phyloP scores from a whole-genome alignment of 2,888 invertebrate genomes.

The Oligia strigilis region DNA sequence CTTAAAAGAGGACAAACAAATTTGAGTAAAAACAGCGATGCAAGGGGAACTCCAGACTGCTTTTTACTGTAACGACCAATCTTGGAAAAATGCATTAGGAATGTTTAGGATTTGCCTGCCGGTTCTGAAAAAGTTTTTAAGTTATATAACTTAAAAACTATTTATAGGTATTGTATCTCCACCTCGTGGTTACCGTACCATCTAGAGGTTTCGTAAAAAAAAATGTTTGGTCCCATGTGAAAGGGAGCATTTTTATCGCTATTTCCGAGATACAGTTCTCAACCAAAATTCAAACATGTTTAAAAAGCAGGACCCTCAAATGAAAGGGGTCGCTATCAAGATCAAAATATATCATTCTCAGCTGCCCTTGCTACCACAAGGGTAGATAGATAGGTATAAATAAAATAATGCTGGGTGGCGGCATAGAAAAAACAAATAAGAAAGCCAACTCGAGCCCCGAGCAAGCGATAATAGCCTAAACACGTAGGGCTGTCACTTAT shows the following conservation, averaged over 20 bases:
- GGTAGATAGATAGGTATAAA: slow-evolving; percentile 24
- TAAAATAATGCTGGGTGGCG: slow-evolving; percentile 13
- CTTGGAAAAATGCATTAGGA: too few species aligned
- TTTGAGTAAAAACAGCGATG: neutral
- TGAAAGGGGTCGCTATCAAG: slow-evolving; percentile 28
- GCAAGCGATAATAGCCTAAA: too few species aligned
- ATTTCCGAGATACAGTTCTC: neutral
- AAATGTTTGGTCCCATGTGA: neutral
- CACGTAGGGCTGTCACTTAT: too few species aligned
- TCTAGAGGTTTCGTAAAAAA: neutral
- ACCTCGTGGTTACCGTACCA: too few species aligned
- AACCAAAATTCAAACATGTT: slow-evolving; percentile 20
- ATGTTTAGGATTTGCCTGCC: too few species aligned
- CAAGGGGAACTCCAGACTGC: neutral
- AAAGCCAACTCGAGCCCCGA: too few species aligned
- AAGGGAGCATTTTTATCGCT: neutral
- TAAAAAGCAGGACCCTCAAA: neutral
- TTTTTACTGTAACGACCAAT: neutral
- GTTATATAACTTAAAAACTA: too few species aligned
- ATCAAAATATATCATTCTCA: slow-evolving; percentile 47
- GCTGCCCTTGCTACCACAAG: slow-evolving; percentile 25
- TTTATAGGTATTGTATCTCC: too few species aligned
- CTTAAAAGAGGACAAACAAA: neutral
- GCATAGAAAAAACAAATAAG: too few species aligned
- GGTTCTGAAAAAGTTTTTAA: too few species aligned